A percentile compares a stretch with the other conserved stretches of the same genome.
Conservation (phyloP, 2,113 vertebrate genomes). For the Ptychochromis oligacanthus region DNA sequence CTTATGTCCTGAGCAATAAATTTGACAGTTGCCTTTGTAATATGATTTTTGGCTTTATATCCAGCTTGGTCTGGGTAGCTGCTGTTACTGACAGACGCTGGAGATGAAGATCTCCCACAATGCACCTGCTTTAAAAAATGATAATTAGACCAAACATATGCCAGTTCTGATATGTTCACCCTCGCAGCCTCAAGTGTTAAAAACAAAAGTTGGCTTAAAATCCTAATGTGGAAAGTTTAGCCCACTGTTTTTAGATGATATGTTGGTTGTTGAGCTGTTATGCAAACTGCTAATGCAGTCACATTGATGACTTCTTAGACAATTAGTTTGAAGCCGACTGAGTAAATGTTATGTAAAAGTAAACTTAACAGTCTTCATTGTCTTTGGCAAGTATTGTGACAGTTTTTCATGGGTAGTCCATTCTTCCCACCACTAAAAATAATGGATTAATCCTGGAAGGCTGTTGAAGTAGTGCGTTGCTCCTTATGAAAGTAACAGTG, state of each 20-base stretch:
- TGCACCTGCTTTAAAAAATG: constrained; percentile 10
- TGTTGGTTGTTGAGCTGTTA: not conserved
- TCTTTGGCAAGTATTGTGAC: not conserved
- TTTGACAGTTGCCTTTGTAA: constrained; percentile 5
- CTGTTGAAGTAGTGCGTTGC: not conserved
- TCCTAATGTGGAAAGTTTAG: constrained; percentile 8
- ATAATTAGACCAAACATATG: constrained; percentile 11
- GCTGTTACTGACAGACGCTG: constrained; percentile 10
- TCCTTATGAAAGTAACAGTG: not conserved
- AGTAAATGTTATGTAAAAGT: too few relatives aligned
- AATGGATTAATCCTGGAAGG: not conserved
- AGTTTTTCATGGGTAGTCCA: not conserved
- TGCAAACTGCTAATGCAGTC: not conserved
- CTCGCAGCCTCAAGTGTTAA: not conserved
- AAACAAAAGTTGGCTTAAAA: not conserved
- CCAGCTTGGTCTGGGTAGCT: not conserved
- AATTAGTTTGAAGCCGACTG: not conserved
- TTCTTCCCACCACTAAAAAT: not conserved
- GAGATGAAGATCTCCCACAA: constrained; percentile 3
- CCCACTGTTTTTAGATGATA: not conserved
- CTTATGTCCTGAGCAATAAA: constrained; percentile 4
- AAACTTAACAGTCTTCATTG: too few relatives aligned
- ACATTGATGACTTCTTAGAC: not conserved
- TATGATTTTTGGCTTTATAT: not conserved
- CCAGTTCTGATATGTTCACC: not conserved